phyloP scores from a whole-genome alignment of 2,888 invertebrate species.

The Chymomyza procnemis region DNA sequence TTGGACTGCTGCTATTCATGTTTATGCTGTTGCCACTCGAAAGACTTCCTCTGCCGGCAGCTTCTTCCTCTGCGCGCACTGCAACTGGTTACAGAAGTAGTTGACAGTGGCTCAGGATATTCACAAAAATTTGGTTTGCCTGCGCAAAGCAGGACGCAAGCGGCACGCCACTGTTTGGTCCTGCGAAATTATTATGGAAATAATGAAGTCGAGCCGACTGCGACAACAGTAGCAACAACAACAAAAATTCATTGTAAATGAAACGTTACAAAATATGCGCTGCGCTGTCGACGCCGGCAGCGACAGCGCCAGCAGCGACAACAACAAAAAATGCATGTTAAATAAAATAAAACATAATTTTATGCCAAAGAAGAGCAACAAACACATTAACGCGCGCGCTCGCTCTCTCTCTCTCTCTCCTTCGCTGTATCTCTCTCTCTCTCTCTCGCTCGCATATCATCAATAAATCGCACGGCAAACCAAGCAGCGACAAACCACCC shows the following conservation, averaged over 20 bases:
- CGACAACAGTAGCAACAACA: slow-evolving; percentile 38
- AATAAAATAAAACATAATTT: slow-evolving; percentile 74
- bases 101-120: not conserved
- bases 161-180: not conserved
- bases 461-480: slow-evolving; percentile 60
- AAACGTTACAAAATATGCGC: slow-evolving; percentile 22
- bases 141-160: too few species aligned
- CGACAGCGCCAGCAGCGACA: slow-evolving; percentile 3
- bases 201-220: not conserved
- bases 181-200: slow-evolving; percentile 67
- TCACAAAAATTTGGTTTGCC: slow-evolving; percentile 17
- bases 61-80: slow-evolving; percentile 10
- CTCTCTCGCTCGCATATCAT: slow-evolving; percentile 50
- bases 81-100: slow-evolving; percentile 35
- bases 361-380: slow-evolving; percentile 62
- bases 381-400: slow-evolving; percentile 64
- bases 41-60: slow-evolving; percentile 11
- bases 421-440: not conserved
- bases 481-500: slow-evolving; percentile 5
- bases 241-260: slow-evolving; percentile 48
- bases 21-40: slow-evolving; percentile 18
- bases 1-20: slow-evolving; percentile 6
- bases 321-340: slow-evolving; percentile 50
- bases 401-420: not conserved
- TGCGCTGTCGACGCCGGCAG: slow-evolving; percentile 8